These are phyloP conservation scores for Drosophila robusta DNA, from an alignment of 2,888 invertebrate genomes.

Conservation along the genomic window DNA sequence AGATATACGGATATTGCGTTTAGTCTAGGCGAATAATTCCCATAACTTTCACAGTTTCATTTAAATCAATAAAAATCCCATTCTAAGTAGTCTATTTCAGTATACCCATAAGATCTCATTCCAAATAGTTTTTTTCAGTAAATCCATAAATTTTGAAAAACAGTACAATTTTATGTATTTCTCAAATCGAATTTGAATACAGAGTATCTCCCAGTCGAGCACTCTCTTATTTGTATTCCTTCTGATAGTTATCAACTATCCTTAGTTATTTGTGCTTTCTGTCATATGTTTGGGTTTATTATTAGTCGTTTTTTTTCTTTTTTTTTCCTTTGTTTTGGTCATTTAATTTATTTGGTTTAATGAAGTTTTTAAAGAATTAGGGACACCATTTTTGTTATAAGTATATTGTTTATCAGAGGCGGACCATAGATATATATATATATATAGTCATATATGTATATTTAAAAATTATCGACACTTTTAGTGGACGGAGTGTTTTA, in stretches of 20 bases:
- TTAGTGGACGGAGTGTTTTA: conserved; percentile 1
- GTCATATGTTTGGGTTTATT: not conserved
- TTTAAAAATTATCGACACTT: conserved; percentile 1
- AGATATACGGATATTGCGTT: too few relatives aligned
- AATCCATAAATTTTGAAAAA: too few relatives aligned
- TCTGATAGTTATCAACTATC: not conserved
- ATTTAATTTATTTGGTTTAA: not conserved
- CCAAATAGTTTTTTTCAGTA: too few relatives aligned
- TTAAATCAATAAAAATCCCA: too few relatives aligned
- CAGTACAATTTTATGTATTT: too few relatives aligned
- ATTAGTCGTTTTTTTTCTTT: not conserved
- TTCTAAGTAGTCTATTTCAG: too few relatives aligned
- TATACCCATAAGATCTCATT: too few relatives aligned
- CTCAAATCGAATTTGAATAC: not conserved
- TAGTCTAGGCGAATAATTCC: too few relatives aligned
- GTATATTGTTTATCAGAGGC: not conserved
- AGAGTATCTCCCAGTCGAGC: not conserved
- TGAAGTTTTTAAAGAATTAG: not conserved
- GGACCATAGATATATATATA: conserved; percentile 1
- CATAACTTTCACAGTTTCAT: too few relatives aligned
- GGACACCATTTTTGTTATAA: not conserved
- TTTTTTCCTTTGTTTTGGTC: not conserved
- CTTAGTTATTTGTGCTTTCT: not conserved
- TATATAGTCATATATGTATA: not conserved
- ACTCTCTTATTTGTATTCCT: not conserved